These are phyloP conservation scores for Todus mexicanus DNA, from an alignment of 2,797 vertebrate genomes.

Conservation along the genomic window DNA sequence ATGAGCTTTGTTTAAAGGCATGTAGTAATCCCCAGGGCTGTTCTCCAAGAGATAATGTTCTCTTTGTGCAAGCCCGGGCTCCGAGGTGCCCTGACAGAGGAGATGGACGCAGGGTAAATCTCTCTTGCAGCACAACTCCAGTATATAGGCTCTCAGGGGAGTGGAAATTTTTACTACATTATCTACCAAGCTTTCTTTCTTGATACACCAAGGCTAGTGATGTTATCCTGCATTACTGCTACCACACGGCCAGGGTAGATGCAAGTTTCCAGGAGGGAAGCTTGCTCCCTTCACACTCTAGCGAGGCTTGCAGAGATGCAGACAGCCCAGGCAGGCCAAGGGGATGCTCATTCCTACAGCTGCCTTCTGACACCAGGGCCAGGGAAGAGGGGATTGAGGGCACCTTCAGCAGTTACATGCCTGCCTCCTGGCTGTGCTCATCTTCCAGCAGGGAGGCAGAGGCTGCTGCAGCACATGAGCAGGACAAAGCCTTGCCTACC, in stretches of 20 bases:
- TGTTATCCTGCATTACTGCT: not conserved
- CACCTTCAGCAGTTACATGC: accelerated
- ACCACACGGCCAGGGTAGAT: not conserved
- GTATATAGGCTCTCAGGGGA: not conserved
- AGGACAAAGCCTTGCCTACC: not conserved
- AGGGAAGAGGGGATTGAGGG: not conserved
- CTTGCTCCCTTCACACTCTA: not conserved
- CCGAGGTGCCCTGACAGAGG: not conserved
- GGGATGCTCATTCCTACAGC: not conserved
- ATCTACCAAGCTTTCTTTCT: not conserved
- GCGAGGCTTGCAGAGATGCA: not conserved
- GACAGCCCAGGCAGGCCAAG: not conserved
- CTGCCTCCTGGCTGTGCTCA: not conserved
- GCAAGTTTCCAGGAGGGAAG: not conserved
- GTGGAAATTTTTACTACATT: not conserved
- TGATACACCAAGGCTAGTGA: not conserved
- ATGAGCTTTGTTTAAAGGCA: not conserved
- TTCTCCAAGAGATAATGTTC: slow-evolving; percentile 12
- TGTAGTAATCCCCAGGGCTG: not conserved
- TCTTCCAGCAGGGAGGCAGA: not conserved
- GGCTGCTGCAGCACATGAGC: not conserved
- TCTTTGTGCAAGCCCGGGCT: not conserved
- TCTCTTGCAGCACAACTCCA: not conserved
- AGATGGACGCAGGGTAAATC: not conserved
- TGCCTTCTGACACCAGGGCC: not conserved